Percentiles rank a stretch among this genome's conserved stretches.
phyloP scores from a whole-genome alignment of 1,140 invertebrate species.

The Drosophila watanabei region DNA sequence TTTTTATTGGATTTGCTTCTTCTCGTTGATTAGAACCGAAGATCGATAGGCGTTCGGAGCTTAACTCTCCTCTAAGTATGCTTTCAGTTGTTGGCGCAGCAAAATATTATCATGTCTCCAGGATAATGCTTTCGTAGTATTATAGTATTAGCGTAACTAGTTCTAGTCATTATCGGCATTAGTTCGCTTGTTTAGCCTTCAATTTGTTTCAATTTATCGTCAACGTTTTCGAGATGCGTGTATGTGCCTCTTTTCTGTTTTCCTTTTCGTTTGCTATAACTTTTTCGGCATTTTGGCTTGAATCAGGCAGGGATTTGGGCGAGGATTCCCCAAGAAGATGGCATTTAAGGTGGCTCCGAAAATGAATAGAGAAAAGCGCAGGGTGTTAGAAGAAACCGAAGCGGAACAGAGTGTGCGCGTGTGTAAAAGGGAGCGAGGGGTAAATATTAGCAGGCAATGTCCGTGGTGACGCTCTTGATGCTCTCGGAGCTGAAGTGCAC shows the following conservation, averaged over 20 bases:
- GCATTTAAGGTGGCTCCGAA: slow-evolving; percentile 19
- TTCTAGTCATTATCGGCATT: slow-evolving; percentile 54
- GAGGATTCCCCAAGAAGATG: slow-evolving; percentile 14
- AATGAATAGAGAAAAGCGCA: slow-evolving; percentile 21
- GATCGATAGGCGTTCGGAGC: slow-evolving; percentile 56
- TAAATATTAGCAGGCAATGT: slow-evolving; percentile 83
- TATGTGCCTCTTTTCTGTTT: slow-evolving; percentile 24
- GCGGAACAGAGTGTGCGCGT: slow-evolving; percentile 25
- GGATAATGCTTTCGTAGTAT: slow-evolving; percentile 18
- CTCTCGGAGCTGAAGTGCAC: slow-evolving; percentile 92
- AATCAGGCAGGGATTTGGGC: slow-evolving; percentile 29
- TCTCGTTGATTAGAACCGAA: slow-evolving; percentile 48
- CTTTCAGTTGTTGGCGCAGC: slow-evolving; percentile 50
- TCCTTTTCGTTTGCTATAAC: slow-evolving; percentile 29
- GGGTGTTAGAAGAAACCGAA: slow-evolving; percentile 12
- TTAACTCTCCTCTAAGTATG: slow-evolving; percentile 40
- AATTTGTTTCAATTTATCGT: slow-evolving; percentile 38
- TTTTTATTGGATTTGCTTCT: slow-evolving; percentile 53
- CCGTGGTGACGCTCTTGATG: slow-evolving; percentile 86
- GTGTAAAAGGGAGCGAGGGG: slow-evolving; percentile 7
- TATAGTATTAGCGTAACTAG: slow-evolving; percentile 52
- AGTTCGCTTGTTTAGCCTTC: slow-evolving; percentile 33
- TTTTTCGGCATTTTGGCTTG: slow-evolving; percentile 61
- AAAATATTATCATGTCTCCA: slow-evolving; percentile 47
- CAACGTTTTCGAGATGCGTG: slow-evolving; percentile 39